Base-by-base conservation (phyloP, 2,797 vertebrate species). In the Rhadinocentrus ornatus region DNA sequence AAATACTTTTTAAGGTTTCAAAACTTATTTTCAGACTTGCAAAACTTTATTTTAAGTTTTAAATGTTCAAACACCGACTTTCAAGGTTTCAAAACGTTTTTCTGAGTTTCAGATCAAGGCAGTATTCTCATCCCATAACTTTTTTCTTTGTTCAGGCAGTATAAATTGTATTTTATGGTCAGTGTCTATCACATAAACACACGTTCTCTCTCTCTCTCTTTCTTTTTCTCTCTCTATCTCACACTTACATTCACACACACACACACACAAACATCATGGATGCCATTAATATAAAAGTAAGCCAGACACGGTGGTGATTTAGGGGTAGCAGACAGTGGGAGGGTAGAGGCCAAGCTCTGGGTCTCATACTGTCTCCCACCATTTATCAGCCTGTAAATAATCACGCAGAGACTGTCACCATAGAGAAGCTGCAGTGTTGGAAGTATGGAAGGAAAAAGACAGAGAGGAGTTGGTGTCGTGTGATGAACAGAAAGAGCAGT, bases 301-400 rank as follows among this genome's bases (percentile, higher is more conserved):
- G 27, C 68, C 74, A 83, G 82, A 77, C 73, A 16, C 11, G 0
- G 59, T 59, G 70, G 58, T 86, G 82, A 88, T 88, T 86, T 85
- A 86, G 3, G 35, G 39, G n/a, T 26, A 60, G 73, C 75, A 82
- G 88, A 86, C 84, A 69, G 74, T 50, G 52, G 52, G 55, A 60
- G 84, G 77, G 60, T 63, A 78, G 60, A 86, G 81, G 81, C 48
- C 73, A 64, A 73, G 73, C 75, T 79, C 77, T 31, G 64, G 73
- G 75, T 82, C 82, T 88, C 75, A 53, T 60, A 44, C 73, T 79
- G 24, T 84, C 76, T 80, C 74, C 26, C 46, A 73, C 71, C 82
- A 73, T 86, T 85, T 81, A 88, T 35, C 77, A 77, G 76, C 62
- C 9, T 59, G 75, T 83, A 82, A 87, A 87, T 87, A 79, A 78